Percentiles rank a stretch among this genome's conserved stretches.
Evolutionary conservation across 2,113 vertebrate genomes (phyloP).

Genomic region (Tetraodon nigroviridis): DNA sequence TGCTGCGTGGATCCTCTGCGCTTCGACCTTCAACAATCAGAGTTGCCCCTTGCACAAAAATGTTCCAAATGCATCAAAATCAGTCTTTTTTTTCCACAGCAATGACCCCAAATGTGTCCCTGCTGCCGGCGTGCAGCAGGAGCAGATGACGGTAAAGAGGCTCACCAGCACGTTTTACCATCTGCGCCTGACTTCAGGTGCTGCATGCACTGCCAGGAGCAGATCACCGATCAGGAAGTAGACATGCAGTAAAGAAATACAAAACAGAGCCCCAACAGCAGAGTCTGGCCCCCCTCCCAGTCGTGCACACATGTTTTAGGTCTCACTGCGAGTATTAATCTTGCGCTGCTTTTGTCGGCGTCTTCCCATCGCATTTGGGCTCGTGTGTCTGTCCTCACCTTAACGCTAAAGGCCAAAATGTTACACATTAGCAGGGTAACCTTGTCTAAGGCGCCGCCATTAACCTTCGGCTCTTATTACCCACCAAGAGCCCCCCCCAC

Average conservation of each 20-base stretch:
- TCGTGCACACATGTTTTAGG: constrained; percentile 17
- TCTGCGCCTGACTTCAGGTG: not conserved
- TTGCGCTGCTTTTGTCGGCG: constrained; percentile 12
- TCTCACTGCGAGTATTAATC: constrained; percentile 2
- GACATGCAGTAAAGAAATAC: constrained; percentile 16
- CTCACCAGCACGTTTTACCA: not conserved
- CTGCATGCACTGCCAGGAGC: constrained; percentile 17
- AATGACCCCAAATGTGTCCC: too few species aligned
- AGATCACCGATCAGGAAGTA: constrained; percentile 10
- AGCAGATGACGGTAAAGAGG: too few species aligned
- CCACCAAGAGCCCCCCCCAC: not conserved
- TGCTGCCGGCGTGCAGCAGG: too few species aligned
- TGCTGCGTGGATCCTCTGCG: not conserved
- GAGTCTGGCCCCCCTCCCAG: not conserved
- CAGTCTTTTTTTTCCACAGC: not conserved
- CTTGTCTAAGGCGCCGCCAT: constrained; percentile 46
- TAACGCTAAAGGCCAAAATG: constrained; percentile 49
- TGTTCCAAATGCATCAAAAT: not conserved
- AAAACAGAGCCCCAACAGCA: constrained; percentile 16
- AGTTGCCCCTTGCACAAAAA: too few species aligned
- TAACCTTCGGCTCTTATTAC: constrained; percentile 60
- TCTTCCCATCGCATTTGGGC: constrained; percentile 17
- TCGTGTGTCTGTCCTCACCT: constrained; percentile 49
- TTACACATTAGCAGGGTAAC: constrained; percentile 59
- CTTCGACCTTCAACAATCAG: too few species aligned